Base-by-base conservation (phyloP, 1,140 invertebrate genomes). In the Nasonia longicornis region DNA sequence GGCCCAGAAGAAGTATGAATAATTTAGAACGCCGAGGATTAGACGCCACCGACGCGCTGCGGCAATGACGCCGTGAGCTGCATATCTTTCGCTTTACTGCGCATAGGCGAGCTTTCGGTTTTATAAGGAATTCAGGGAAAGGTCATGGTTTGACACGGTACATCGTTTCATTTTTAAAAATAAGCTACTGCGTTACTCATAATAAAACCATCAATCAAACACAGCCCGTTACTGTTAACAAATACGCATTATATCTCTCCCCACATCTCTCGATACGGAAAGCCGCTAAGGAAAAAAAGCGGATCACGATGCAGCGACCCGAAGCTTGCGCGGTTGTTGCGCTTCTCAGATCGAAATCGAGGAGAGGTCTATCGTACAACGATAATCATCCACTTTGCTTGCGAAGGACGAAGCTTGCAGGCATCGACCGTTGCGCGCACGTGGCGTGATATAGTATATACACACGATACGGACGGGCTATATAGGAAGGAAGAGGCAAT, bases 371-470 rank as follows among this genome's bases (percentile, higher is more conserved):
- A 67, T 31, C 22, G 22, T 26, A 26, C 26, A 26, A 31, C 66
- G 66, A 67, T 67, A 67, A 67, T 67, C 66, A 67, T 67, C 66
- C 66, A 29, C 66, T 67, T 67, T 67, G 66, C 66, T 67, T 67
- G 66, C 22, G 22, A 67, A 26, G 66, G 16, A 58, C 52, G 52
- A 58, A 16, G 52, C 6, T n/a, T n/a, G 52, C 52, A 20, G 52
- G 16, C 52, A 58, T n/a, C 52, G 52, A 48, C 48, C 48, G 48
- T 14, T 16, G 48, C 1, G 38, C 52, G 6, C 16, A n/a, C 52
- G 52, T 58, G 16, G 52, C 0, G 3, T 14, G 12, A 16, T 52
- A 16, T 52, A 20, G 48, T 10, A 20, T 52, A 10, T 48, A 14
- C 16, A 16, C 48, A 16, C 48, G 48, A 20, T 52, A 20, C 45